These are phyloP conservation scores for Furcifer pardalis DNA, from an alignment of 2,797 vertebrate species.

Conservation along the genomic window DNA sequence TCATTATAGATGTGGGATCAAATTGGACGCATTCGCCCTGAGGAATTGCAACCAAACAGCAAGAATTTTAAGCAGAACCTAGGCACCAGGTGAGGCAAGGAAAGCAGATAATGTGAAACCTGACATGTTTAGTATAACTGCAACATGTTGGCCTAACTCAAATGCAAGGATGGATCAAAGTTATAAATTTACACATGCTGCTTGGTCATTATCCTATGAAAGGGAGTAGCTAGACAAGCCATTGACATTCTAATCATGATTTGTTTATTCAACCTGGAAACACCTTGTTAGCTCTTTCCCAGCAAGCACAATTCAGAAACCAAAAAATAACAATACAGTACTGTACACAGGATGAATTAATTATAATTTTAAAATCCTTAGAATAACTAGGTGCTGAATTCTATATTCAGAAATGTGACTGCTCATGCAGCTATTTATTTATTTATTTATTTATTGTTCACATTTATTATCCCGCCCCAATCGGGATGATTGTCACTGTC, in stretches of 20 bases:
- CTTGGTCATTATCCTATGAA: neutral
- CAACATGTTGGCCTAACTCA: neutral
- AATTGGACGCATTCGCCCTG: neutral
- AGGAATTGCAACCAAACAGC: conserved; percentile 9
- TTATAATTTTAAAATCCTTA: neutral
- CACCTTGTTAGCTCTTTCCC: neutral
- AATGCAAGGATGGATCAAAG: neutral
- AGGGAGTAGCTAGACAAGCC: neutral
- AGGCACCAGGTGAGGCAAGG: conserved; percentile 4
- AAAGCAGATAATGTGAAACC: neutral
- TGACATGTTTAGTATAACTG: neutral
- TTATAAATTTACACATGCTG: neutral
- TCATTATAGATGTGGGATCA: conserved; percentile 27
- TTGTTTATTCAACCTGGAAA: neutral
- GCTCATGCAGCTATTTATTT: no score
- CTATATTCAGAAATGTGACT: neutral
- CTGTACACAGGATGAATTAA: no score
- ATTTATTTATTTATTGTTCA: no score
- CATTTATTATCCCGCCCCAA: no score
- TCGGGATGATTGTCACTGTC: neutral
- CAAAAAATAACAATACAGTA: no score
- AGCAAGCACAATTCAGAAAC: neutral
- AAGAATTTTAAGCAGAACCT: conserved; percentile 7
- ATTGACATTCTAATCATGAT: neutral
- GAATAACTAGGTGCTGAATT: neutral